A percentile compares a stretch with the other conserved stretches of the same genome.
Evolutionary conservation across 1,140 invertebrate genomes (phyloP).

Genomic region (Ceratosolen solmsi): DNA sequence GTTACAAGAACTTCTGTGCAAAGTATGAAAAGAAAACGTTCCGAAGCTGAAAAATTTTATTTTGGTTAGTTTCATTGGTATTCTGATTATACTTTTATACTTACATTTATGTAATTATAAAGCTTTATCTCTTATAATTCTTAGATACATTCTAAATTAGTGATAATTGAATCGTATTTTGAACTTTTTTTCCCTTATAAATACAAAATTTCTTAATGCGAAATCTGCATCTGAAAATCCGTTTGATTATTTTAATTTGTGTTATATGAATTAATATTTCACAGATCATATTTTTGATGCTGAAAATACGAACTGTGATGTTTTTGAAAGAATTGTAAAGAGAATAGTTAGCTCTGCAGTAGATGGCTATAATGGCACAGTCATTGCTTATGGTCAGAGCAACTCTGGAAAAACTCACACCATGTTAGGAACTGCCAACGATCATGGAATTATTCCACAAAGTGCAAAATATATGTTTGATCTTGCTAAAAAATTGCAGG

Average conservation of each 20-base stretch:
- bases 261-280: slow-evolving; percentile 53
- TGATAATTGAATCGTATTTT: too few relatives aligned
- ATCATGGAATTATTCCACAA: slow-evolving; percentile 83
- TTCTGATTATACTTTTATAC: too few relatives aligned
- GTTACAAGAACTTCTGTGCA: background rate
- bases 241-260: background rate
- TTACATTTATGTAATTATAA: too few relatives aligned
- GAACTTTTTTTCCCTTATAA: too few relatives aligned
- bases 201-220: too few relatives aligned
- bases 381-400: slow-evolving; percentile 93
- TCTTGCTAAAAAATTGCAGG: slow-evolving; percentile 77
- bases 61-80: slow-evolving; percentile 69
- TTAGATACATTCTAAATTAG: too few relatives aligned
- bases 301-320: slow-evolving; percentile 75
- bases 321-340: slow-evolving; percentile 81
- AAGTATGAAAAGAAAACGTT: slow-evolving; percentile 55
- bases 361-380: slow-evolving; percentile 89
- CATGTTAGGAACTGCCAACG: slow-evolving; percentile 80
- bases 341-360: slow-evolving; percentile 82
- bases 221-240: too few relatives aligned
- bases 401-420: slow-evolving; percentile 84
- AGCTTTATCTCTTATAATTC: too few relatives aligned
- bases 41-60: slow-evolving; percentile 65
- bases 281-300: slow-evolving; percentile 84
- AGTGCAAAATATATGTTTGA: slow-evolving; percentile 82